Evolutionary conservation across 2,888 invertebrate genomes (phyloP), one percentile per base, ranked within the genome.

Genomic region (Trichopria drosophilae): DNA sequence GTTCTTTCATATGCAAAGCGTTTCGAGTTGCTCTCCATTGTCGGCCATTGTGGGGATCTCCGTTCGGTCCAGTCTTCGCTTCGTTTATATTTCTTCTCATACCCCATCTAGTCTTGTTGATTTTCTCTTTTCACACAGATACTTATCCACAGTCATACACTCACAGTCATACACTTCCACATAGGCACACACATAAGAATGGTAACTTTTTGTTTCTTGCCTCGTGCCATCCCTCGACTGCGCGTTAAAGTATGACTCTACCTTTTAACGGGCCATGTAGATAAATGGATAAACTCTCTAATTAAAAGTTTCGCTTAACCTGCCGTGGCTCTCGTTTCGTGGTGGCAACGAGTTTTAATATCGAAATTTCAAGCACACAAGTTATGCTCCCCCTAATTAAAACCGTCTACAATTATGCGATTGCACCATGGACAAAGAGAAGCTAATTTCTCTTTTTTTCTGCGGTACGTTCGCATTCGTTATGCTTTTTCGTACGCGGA

Each of bases 1-100:
- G 58, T 63, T 70, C 71, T 73, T 73, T 73, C 73, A 72, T 73
- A 73, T 73, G 73, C 71, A 73, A 73, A 69, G 63, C 64, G 64
- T 69, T 56, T 56, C 63, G 62, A 60, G 62, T 46, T 63, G 61
- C 59, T 63, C 59, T 65, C 68, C 64, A 71, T 71, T 71, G 71
- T 71, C 65, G 64, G 58, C 65, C 70, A 68, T 68, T 70, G 68
- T 68, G 59, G 66, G 63, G 66, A 66, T n/a, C n/a, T n/a, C 63
- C 62, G 65, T 54, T 55, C 53, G 63, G 68, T 69, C 69, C 68
- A 66, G 69, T 69, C 65, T 66, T 66, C 65, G n/a, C n/a, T n/a
- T n/a, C n/a, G n/a, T n/a, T n/a, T n/a, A n/a, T n/a, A n/a, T n/a
- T n/a, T n/a, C n/a, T n/a, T n/a, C n/a, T n/a, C 65, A 64, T 65